Percentiles rank a stretch among this genome's conserved stretches.
Conservation (phyloP, 2,888 invertebrate species). For the Augochlorella aurata region DNA sequence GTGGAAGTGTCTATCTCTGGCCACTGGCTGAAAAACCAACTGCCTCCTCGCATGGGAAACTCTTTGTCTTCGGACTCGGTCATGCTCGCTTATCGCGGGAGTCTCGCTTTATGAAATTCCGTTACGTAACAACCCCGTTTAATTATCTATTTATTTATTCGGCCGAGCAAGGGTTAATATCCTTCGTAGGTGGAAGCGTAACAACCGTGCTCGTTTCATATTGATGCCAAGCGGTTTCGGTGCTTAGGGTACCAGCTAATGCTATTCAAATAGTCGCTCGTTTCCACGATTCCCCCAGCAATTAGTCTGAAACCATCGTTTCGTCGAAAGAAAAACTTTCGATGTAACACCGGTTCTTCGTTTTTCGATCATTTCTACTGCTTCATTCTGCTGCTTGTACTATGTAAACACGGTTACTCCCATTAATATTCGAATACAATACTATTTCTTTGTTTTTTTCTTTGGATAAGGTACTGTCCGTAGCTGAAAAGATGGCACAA, state of each 20-base stretch:
- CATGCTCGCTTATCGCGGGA: conserved; percentile 35
- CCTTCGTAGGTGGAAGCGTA: neutral
- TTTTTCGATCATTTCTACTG: too few species aligned
- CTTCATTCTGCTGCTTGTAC: too few species aligned
- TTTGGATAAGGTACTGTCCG: too few species aligned
- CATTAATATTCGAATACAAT: too few species aligned
- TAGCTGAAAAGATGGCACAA: too few species aligned
- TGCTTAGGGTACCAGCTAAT: neutral
- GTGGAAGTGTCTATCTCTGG: conserved; percentile 58
- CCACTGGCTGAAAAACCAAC: conserved; percentile 49
- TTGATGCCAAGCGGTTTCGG: neutral
- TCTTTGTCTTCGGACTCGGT: conserved; percentile 42
- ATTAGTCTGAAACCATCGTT: too few species aligned
- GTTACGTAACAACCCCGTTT: conserved; percentile 29
- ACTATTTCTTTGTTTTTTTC: too few species aligned
- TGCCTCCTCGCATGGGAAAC: conserved; percentile 50
- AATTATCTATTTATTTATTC: conserved; percentile 33
- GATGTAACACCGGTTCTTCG: too few species aligned
- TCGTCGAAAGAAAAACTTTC: too few species aligned
- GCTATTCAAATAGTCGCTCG: too few species aligned
- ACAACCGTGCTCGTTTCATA: neutral
- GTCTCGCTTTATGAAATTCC: conserved; percentile 25
- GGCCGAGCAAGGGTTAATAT: neutral
- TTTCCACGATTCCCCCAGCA: too few species aligned
- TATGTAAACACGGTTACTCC: too few species aligned